Evolutionary conservation across 1,140 invertebrate genomes (phyloP).

Genomic region (Drosophila erecta): DNA sequence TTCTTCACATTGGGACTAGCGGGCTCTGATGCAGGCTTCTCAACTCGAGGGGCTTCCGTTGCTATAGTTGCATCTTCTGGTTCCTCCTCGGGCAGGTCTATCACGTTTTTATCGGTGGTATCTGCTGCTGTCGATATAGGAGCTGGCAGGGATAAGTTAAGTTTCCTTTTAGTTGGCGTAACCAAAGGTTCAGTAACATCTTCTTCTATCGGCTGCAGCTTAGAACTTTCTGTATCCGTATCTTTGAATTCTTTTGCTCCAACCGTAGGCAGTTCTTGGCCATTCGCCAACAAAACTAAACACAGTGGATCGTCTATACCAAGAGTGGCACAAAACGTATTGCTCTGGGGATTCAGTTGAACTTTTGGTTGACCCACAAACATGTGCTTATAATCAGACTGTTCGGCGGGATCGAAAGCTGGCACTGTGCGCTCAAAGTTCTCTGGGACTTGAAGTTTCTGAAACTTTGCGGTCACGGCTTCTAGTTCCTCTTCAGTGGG

Average conservation of each 20-base stretch:
- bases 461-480: conserved; percentile 88
- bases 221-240: background rate
- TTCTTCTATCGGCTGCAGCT: background rate
- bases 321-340: conserved; percentile 91
- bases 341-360: conserved; percentile 92
- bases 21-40: background rate
- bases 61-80: background rate
- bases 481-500: conserved; percentile 91
- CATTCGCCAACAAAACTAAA: conserved; percentile 85
- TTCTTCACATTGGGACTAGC: conserved; percentile 76
- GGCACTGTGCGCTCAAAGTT: conserved; percentile 92
- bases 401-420: conserved; percentile 86
- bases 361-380: conserved; percentile 84
- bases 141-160: conserved; percentile 55
- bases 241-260: background rate
- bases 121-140: conserved; percentile 16
- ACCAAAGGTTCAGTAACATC: conserved; percentile 2
- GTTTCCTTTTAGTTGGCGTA: conserved; percentile 49
- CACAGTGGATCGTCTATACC: conserved; percentile 91
- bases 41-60: background rate
- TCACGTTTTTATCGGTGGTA: conserved; percentile 23
- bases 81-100: conserved; percentile 35
- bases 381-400: conserved; percentile 70
- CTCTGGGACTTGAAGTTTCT: conserved; percentile 88
- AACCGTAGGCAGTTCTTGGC: conserved; percentile 57